Evolutionary conservation across 2,888 invertebrate species (phyloP), one percentile per base, ranked within the genome.

Genomic region (Rhogogaster chlorosoma): DNA sequence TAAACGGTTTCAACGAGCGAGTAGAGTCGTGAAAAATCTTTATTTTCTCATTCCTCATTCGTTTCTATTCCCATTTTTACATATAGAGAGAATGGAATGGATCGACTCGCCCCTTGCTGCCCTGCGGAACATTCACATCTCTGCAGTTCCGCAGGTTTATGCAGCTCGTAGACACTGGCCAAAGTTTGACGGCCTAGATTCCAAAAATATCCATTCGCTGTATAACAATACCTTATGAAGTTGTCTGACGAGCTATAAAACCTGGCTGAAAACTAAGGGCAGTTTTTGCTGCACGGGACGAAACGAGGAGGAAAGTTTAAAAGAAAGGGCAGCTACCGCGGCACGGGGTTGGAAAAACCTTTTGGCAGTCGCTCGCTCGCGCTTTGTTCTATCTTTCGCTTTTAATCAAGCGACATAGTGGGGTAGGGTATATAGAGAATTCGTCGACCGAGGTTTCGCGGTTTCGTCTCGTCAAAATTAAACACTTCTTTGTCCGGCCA

Each of bases 191-290:
- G 89, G 84, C 89, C 90, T 88, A 89, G 85, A 88, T 90, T 89
- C 89, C 89, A 88, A 90, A 88, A 90, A 90, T 90, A 90, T 88
- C 90, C 87, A 70, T 73, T 80, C 57, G 77, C 45, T 5, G 49
- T 70, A 71, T 36, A 75, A 85, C 82, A 83, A 85, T 85, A 71
- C 71, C 61, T 83, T 71, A n/a, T n/a, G 15, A 57, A 49, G 85
- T 71, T 70, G 70, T 38, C 70, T 32, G 42, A 45, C 84, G 45
- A 67, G 57, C 53, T 84, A 75, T 70, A 38, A 84, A 84, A 84
- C 77, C 53, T 32, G 49, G 77, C n/a, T 29, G 38, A n/a, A 53
- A 80, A 36, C 36, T 29, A 38, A 80, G 38, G 57, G 80, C 26
- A n/a, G 36, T 32, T 29, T 49, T 32, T 12, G n/a, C 22, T 15